phyloP scores from a whole-genome alignment of 2,888 invertebrate species.

The Ischnura elegans region DNA sequence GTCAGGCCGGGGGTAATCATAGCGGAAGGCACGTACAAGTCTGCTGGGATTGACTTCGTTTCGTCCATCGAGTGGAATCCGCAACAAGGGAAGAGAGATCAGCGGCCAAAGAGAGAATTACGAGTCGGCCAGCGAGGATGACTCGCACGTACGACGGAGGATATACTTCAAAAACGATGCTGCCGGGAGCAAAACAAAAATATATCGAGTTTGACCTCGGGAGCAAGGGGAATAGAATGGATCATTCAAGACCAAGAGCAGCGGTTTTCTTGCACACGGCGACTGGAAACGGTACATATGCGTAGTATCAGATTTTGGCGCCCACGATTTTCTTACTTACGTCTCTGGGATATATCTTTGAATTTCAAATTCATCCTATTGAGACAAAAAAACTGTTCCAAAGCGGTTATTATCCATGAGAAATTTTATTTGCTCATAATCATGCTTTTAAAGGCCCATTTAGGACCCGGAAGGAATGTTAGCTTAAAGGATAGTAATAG shows the following conservation, averaged over 20 bases:
- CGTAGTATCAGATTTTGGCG: too few species aligned
- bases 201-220: not conserved
- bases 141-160: not conserved
- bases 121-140: not conserved
- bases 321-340: too few species aligned
- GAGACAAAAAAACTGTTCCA: too few species aligned
- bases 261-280: too few species aligned
- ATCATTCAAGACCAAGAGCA: not conserved
- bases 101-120: not conserved
- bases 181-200: not conserved
- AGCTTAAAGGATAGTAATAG: too few species aligned
- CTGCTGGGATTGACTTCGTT: conserved; percentile 23
- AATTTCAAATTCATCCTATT: too few species aligned
- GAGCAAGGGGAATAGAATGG: not conserved
- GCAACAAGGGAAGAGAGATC: not conserved
- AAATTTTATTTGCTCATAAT: too few species aligned
- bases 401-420: too few species aligned
- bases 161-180: not conserved
- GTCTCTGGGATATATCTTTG: too few species aligned
- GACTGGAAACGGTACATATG: too few species aligned
- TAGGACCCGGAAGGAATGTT: too few species aligned
- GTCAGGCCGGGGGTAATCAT: conserved; percentile 1
- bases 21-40: conserved; percentile 21
- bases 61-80: not conserved
- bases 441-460: too few species aligned